phyloP scores from a whole-genome alignment of 2,888 invertebrate species.

The Caenorhabditis wallacei region DNA sequence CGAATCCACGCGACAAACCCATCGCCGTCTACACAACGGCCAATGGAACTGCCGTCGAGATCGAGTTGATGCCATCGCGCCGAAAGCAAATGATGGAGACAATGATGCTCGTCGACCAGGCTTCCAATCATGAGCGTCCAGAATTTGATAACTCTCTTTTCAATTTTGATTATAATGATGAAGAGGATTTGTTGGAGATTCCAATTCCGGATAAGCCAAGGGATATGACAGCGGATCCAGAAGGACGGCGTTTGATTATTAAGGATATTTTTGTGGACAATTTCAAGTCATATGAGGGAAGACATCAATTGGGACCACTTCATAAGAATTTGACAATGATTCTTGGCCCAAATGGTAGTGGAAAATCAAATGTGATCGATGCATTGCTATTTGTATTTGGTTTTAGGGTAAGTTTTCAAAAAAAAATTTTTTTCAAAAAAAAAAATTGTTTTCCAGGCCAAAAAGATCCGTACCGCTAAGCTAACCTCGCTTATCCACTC shows the following conservation, averaged over 20 bases:
- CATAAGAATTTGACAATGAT: conserved; percentile 98
- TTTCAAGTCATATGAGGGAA: conserved; percentile 96
- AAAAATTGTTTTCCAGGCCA: background rate
- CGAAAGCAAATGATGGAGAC: background rate
- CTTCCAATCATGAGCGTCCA: background rate
- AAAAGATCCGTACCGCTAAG: conserved; percentile 95
- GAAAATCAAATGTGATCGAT: conserved; percentile 99
- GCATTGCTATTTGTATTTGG: conserved; percentile 99
- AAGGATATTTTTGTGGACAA: conserved; percentile 93
- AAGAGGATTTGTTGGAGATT: conserved; percentile 39
- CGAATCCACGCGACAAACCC: too few relatives aligned
- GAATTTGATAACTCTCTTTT: background rate
- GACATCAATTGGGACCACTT: conserved; percentile 92
- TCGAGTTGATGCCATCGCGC: background rate
- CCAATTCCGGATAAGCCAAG: background rate
- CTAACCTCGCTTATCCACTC: conserved; percentile 91
- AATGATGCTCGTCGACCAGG: background rate
- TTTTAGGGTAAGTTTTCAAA: conserved; percentile 44
- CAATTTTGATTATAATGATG: background rate
- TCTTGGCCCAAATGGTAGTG: conserved; percentile 98
- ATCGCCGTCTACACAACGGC: too few relatives aligned
- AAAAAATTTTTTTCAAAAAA: background rate
- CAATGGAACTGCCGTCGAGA: background rate
- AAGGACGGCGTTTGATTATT: conserved; percentile 90
- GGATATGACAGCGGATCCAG: conserved; percentile 86